Percentiles rank a stretch among this genome's conserved stretches.
Conservation (phyloP, 1,140 invertebrate genomes). For the Patella vulgata region DNA sequence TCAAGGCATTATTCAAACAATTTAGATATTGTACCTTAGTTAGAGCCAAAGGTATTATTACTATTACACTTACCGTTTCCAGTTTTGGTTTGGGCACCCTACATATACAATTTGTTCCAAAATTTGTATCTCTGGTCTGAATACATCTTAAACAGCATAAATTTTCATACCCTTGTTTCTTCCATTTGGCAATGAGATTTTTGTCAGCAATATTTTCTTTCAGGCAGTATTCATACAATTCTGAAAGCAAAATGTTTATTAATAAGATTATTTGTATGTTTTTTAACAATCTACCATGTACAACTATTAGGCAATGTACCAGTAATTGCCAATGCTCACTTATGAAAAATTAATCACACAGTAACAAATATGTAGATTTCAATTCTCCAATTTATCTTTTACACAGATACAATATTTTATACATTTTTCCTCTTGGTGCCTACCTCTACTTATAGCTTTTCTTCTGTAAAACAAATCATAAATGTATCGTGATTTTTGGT, state of each 20-base stretch:
- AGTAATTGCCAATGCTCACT: too few species aligned
- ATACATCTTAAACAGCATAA: constrained; percentile 99
- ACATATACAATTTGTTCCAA: constrained; percentile 99
- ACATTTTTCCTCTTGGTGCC: too few species aligned
- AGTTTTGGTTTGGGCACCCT: constrained; percentile 97
- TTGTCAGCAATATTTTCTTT: constrained; percentile 97
- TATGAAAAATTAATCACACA: too few species aligned
- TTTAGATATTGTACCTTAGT: background rate
- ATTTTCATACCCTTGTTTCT: constrained; percentile 99
- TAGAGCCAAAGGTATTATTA: constrained; percentile 5
- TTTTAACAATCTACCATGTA: too few species aligned
- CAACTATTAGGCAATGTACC: too few species aligned
- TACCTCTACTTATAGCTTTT: constrained; percentile 93
- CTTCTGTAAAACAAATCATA: constrained; percentile 96
- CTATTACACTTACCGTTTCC: constrained; percentile 88
- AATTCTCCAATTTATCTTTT: too few species aligned
- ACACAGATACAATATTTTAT: too few species aligned
- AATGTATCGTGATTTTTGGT: constrained; percentile 97
- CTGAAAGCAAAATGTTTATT: constrained; percentile 71
- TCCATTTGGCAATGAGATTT: constrained; percentile 99
- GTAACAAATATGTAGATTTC: too few species aligned
- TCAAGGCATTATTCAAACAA: background rate
- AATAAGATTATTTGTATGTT: too few species aligned
- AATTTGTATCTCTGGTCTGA: constrained; percentile 98
- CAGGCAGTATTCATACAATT: constrained; percentile 97